phyloP scores from a whole-genome alignment of 1,140 invertebrate genomes.

The Drosophila ananassae region DNA sequence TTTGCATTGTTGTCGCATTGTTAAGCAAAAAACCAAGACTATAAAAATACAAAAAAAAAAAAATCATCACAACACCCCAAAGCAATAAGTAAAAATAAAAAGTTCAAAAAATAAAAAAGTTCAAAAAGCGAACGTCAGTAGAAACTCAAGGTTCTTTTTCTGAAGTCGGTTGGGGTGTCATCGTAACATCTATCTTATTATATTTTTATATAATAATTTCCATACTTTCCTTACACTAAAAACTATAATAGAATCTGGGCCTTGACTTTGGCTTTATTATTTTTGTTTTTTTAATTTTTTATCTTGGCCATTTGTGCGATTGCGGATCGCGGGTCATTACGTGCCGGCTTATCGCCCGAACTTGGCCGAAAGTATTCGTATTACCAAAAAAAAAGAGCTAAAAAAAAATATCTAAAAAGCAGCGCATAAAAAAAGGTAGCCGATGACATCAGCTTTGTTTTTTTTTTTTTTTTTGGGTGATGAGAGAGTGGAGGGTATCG shows the following conservation, averaged over 20 bases:
- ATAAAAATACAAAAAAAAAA: conserved; percentile 7
- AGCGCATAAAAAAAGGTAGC: conserved; percentile 24
- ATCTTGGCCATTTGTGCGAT: conserved; percentile 50
- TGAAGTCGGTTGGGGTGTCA: conserved; percentile 29
- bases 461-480: conserved; percentile 13
- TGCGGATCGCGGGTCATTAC: conserved; percentile 60
- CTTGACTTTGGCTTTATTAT: conserved; percentile 31
- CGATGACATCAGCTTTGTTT: conserved; percentile 33
- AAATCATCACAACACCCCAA: conserved; percentile 18
- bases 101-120: background rate
- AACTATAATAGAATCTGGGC: background rate
- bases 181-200: conserved; percentile 13
- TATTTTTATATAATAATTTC: too few species aligned
- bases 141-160: conserved; percentile 56
- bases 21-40: conserved; percentile 28
- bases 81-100: conserved; percentile 26
- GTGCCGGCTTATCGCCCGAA: conserved; percentile 62
- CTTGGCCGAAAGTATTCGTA: conserved; percentile 41
- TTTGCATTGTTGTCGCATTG: conserved; percentile 59
- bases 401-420: conserved; percentile 10
- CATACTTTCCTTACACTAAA: too few species aligned
- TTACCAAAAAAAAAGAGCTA: conserved; percentile 13
- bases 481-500: conserved; percentile 1
- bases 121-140: conserved; percentile 37
- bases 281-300: background rate